A percentile compares a stretch with the other conserved stretches of the same genome.
These are phyloP conservation scores for Cosmia pyralina DNA, from an alignment of 2,888 invertebrate species.

Conservation along the genomic window DNA sequence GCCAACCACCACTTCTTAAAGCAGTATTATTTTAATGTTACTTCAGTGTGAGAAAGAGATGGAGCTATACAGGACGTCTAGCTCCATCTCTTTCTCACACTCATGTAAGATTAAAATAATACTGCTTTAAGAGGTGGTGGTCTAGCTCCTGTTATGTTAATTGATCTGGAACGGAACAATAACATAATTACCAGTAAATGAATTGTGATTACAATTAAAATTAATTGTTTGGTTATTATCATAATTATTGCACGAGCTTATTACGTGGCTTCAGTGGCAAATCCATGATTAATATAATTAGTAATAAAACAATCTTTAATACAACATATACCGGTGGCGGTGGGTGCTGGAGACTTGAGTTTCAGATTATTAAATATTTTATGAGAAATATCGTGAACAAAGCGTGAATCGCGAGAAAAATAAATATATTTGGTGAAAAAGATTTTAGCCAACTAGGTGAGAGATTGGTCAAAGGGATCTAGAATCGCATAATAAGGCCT, in stretches of 20 bases:
- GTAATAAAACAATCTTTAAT: not conserved
- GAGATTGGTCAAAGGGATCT: not conserved
- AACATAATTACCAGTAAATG: conserved; percentile 14
- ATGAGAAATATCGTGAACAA: not conserved
- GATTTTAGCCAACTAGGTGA: not conserved
- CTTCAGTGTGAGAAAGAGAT: too few species aligned
- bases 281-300: not conserved
- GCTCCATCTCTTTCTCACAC: too few species aligned
- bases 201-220: conserved; percentile 22
- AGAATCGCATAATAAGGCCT: not conserved
- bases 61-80: too few species aligned
- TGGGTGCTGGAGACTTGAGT: not conserved
- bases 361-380: not conserved
- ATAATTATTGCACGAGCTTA: conserved; percentile 28
- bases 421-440: too few species aligned
- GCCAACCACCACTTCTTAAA: too few species aligned
- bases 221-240: conserved; percentile 15
- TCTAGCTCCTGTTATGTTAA: too few species aligned
- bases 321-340: not conserved
- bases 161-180: conserved; percentile 30
- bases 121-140: too few species aligned
- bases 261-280: not conserved
- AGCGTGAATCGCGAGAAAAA: not conserved
- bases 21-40: too few species aligned
- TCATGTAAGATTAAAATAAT: too few species aligned